Evolutionary conservation across 2,113 vertebrate species (phyloP), one percentile per base, ranked within the genome.

Genomic region (Phainopepla nitens): DNA sequence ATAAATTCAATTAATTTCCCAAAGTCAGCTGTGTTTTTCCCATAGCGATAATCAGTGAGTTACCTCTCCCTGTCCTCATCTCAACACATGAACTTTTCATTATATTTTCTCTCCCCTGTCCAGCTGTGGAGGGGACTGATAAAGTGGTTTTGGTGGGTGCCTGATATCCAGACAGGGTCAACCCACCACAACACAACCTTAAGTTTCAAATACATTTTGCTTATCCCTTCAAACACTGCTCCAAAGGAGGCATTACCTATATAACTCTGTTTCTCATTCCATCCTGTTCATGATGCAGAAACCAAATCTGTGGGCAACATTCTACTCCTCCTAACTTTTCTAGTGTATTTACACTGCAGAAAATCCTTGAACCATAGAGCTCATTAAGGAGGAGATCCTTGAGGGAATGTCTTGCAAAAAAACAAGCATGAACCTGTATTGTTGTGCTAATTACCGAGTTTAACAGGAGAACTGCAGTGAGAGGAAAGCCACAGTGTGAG

Each of bases 381-480:
- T 92, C 15, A 77, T 92, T 86, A 72, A 57, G 1, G 33, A 86
- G 79, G 53, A 82, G 57, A 69, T 89, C 24, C 82, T 80, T 69
- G n/a, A 89, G 71, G 36, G 64, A 96, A 81, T 18, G 47, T 45
- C 29, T 35, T 82, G 66, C 33, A 60, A 86, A 89, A 93, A 89
- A 86, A n/a, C 27, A 90, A 94, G 61, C 14, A 15, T 5, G n/a
- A 94, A 50, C 45, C 57, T 14, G 3, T 28, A 86, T 76, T 88
- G 64, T 90, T 82, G 44, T 62, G 68, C 39, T 89, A 95, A 96
- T 95, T 94, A 81, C 45, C 18, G 12, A 77, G 45, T 66, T 92
- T 65, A 86, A 95, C n/a, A 53, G 33, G 45, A 83, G 64, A 82
- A 87, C 27, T 73, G 24, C 69, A 80, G 41, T 28, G 33, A 89